Evolutionary conservation across 2,113 vertebrate genomes (phyloP).

Genomic region (Mellivora capensis): DNA sequence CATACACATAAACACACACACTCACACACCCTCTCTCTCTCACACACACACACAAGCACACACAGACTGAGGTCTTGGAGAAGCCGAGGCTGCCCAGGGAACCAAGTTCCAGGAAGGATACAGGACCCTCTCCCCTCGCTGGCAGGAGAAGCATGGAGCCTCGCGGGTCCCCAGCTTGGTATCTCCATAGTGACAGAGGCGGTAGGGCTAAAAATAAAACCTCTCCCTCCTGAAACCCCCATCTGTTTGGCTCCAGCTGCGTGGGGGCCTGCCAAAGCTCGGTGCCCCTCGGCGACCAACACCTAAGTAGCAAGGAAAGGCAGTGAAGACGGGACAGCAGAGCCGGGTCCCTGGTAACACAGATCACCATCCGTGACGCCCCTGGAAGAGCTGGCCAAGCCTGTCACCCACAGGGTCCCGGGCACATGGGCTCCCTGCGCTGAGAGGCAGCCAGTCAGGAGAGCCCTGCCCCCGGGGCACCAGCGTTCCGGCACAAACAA

Average conservation of each 20-base stretch:
- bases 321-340: not conserved
- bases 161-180: not conserved
- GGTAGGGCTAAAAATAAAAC: conserved; percentile 54
- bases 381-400: rapidly evolving
- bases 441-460: not conserved
- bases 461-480: rapidly evolving
- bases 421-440: not conserved
- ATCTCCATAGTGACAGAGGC: conserved; percentile 62
- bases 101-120: not conserved
- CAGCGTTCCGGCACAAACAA: rapidly evolving
- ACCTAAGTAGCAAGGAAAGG: not conserved
- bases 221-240: conserved; percentile 14
- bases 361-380: not conserved
- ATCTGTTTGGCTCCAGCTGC: not conserved
- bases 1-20: rapidly evolving
- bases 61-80: not conserved
- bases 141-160: not conserved
- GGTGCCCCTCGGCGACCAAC: not conserved
- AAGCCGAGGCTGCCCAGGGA: not conserved
- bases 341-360: not conserved
- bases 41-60: not conserved
- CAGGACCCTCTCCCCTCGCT: not conserved
- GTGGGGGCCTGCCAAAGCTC: not conserved
- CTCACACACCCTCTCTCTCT: not conserved
- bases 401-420: not conserved